Percentiles rank a stretch among this genome's conserved stretches.
Conservation (phyloP, 1,140 invertebrate species). For the Cotesia vestalis region DNA sequence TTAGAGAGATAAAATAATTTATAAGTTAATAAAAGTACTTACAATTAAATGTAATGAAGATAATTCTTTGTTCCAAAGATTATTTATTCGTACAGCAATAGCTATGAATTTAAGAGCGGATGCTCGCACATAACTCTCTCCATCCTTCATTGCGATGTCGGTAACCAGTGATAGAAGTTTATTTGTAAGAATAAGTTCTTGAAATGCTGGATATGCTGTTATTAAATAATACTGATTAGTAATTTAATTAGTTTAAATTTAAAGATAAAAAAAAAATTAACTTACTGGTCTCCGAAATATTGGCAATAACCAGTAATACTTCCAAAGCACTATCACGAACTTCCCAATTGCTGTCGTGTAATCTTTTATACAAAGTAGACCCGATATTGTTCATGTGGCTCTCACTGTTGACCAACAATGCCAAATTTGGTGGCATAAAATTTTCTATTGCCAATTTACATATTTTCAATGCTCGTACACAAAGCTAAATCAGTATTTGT, state of each 20-base stretch:
- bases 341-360: slow-evolving; percentile 79
- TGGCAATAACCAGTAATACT: slow-evolving; percentile 73
- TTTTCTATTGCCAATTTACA: slow-evolving; percentile 75
- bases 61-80: slow-evolving; percentile 73
- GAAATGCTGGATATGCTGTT: slow-evolving; percentile 80
- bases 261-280: slow-evolving; percentile 30
- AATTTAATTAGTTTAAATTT: no score
- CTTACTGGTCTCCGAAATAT: slow-evolving; percentile 76
- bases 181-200: slow-evolving; percentile 74
- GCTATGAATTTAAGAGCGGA: slow-evolving; percentile 76
- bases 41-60: slow-evolving; percentile 72
- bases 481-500: slow-evolving; percentile 64
- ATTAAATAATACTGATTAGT: slow-evolving; percentile 43
- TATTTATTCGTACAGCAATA: slow-evolving; percentile 71
- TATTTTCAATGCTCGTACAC: slow-evolving; percentile 74
- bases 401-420: slow-evolving; percentile 74
- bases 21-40: slow-evolving; percentile 51
- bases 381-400: slow-evolving; percentile 73
- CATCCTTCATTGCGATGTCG: slow-evolving; percentile 72
- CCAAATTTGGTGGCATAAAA: slow-evolving; percentile 79
- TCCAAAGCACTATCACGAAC: slow-evolving; percentile 79
- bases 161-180: slow-evolving; percentile 72
- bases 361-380: slow-evolving; percentile 72
- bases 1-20: slow-evolving; percentile 4
- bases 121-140: slow-evolving; percentile 77